Percentiles rank a stretch among this genome's conserved stretches.
Evolutionary conservation across 2,888 invertebrate genomes (phyloP).

Genomic region (Aethes cnicana): DNA sequence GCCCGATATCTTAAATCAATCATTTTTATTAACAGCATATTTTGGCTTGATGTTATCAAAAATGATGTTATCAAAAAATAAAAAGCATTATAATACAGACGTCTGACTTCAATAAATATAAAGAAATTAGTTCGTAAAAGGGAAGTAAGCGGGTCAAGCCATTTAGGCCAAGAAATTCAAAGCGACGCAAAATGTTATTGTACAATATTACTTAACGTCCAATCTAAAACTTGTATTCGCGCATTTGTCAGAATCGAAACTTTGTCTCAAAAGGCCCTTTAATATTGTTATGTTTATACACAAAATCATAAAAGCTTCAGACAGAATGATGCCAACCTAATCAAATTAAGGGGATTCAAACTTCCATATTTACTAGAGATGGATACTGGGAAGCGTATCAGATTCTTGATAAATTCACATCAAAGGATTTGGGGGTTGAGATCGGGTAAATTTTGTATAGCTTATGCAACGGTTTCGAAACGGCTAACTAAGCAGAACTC

Average conservation of each 20-base stretch:
- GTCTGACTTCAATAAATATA: no score
- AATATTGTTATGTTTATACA: constrained; percentile 25
- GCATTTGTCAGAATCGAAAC: constrained; percentile 3
- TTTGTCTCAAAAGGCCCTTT: constrained; percentile 8
- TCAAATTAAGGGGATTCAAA: constrained; percentile 21
- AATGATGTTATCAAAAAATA: no score
- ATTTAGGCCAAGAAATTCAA: no score
- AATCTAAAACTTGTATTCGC: no score
- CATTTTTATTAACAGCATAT: no score
- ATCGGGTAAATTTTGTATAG: constrained; percentile 15
- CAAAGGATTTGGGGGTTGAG: constrained; percentile 22
- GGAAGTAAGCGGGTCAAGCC: no score
- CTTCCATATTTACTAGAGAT: constrained; percentile 21
- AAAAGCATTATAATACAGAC: no score
- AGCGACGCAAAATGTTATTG: no score
- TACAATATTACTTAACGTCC: no score
- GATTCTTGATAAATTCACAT: constrained; percentile 26
- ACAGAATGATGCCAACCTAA: constrained; percentile 16
- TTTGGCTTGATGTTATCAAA: no score
- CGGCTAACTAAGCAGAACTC: constrained; percentile 15
- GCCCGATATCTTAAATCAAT: no score
- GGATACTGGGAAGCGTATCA: constrained; percentile 15
- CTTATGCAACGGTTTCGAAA: constrained; percentile 17
- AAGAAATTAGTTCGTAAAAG: no score
- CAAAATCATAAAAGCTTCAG: constrained; percentile 26